Evolutionary conservation across 2,888 invertebrate species (phyloP), one percentile per base, ranked within the genome.

Genomic region (Dryobotodes eremita): DNA sequence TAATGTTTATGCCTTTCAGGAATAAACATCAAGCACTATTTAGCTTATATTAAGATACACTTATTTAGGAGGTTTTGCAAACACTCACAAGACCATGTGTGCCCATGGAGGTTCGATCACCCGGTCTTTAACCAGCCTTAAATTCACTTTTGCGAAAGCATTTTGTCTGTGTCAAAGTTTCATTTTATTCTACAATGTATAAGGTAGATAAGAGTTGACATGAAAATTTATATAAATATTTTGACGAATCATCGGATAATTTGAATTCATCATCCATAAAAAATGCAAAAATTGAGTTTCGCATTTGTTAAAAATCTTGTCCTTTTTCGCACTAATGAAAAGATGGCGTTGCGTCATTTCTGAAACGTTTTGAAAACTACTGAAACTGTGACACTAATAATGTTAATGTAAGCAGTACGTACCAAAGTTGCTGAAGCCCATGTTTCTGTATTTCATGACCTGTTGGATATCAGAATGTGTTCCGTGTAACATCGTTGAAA

Each of bases 401-500:
- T 78, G 61, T 80, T 76, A 80, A 77, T 77, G 79, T 83, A 57
- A 83, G 50, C 50, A 13, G 83, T 82, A 82, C 81, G 50, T 82
- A 82, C 81, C 81, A 36, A 20, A 15, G 31, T 62, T 46, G 42
- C n/a, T 57, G 81, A 50, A 57, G 83, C 79, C 78, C 66, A 36
- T 79, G 42, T 62, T 55, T 82, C 57, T 46, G 75, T 82, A 20
- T 82, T 48, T 82, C 59, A 53, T 82, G 46, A 75, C 79, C 81
- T 83, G 81, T 50, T 68, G 71, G n/a, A 71, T 78, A 23, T 71
- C 3, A 68, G 61, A 10, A 46, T 20, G 78, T 77, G 83, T 71
- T 71, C 55, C 48, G 78, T 71, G 83, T 83, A 26, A 8, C 15
- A 61, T 66, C 57, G 26, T 46, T 5, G 31, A 71, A 61, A 78